Base-by-base conservation (phyloP, 2,797 vertebrate species). In the Microctenopoma steveboyesi region DNA sequence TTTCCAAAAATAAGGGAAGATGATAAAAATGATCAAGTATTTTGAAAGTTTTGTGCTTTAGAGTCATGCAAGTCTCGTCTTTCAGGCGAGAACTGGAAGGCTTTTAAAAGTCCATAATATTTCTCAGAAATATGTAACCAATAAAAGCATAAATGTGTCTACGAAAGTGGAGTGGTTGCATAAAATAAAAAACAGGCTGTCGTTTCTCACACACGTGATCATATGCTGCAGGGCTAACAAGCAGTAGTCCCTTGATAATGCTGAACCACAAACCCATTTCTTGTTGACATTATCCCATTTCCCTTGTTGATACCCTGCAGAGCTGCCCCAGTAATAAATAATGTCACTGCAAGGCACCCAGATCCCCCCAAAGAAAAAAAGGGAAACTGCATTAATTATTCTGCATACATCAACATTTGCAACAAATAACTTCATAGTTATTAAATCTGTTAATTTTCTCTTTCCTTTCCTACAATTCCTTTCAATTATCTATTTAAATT, bases 211-310 rank as follows among this genome's bases (percentile, higher is more conserved):
- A 74, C 66, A 69, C 42, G 73, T 66, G 51, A 56, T 64, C 18
- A 71, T 40, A 7, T 5, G 73, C 90, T 73, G 73, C 64, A 53
- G 87, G 78, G 75, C 61, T 65, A 71, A 69, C 47, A 62, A 79
- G 55, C 46, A 28, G 55, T 9, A 62, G 61, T 86, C 85, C 81
- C 90, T 72, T 12, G 79, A 83, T 79, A 81, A 78, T 55, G 65
- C 27, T 90, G 91, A 89, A 82, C 88, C 86, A 93, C 75, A 93
- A 93, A 93, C 90, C 90, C 83, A 89, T 80, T 92, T 91, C 81
- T 85, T 75, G 81, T 87, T 90, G 84, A 82, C 75, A 59, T 70
- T 64, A 72, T 75, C 86, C 79, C 64, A 73, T 79, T 88, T 86
- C 75, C 69, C 64, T 66, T 53, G 69, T 61, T 59, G 61, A 79